Evolutionary conservation across 2,888 invertebrate genomes (phyloP).

Genomic region (Cacoxenus indagator): DNA sequence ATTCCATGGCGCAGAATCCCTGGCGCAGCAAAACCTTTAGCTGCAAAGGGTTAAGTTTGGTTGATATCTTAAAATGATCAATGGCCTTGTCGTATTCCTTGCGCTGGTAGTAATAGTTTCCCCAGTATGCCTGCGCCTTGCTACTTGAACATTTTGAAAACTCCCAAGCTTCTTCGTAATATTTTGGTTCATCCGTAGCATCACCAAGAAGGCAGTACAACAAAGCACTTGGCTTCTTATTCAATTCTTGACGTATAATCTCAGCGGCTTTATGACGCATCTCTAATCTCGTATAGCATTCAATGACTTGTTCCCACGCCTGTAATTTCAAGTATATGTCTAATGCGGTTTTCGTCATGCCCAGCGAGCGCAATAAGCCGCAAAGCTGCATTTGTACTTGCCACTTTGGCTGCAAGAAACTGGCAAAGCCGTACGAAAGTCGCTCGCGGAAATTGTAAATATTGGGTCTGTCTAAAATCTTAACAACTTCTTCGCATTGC

Average conservation of each 20-base stretch:
- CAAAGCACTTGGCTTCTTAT: conserved; percentile 84
- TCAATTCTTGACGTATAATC: conserved; percentile 85
- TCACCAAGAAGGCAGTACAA: conserved; percentile 94
- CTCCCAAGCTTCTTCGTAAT: conserved; percentile 93
- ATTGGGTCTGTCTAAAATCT: conserved; percentile 70
- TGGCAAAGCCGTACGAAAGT: conserved; percentile 79
- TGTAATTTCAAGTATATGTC: conserved; percentile 82
- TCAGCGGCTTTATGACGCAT: conserved; percentile 92
- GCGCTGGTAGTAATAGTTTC: conserved; percentile 80
- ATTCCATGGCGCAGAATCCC: conserved; percentile 86
- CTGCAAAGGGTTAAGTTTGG: conserved; percentile 90
- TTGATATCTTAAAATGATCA: conserved; percentile 84
- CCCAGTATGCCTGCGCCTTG: conserved; percentile 91
- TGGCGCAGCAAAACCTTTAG: conserved; percentile 87
- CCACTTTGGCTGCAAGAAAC: conserved; percentile 83
- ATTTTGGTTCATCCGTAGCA: conserved; percentile 81
- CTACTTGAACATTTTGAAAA: conserved; percentile 86
- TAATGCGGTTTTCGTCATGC: conserved; percentile 86
- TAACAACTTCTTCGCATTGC: conserved; percentile 86
- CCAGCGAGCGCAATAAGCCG: conserved; percentile 83
- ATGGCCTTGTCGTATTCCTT: conserved; percentile 85
- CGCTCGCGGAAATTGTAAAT: conserved; percentile 59
- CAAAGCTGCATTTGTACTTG: conserved; percentile 82
- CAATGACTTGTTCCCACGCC: conserved; percentile 93
- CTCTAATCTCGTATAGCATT: conserved; percentile 89